Evolutionary conservation across 2,113 vertebrate genomes (phyloP).

Genomic region (Bubo bubo): DNA sequence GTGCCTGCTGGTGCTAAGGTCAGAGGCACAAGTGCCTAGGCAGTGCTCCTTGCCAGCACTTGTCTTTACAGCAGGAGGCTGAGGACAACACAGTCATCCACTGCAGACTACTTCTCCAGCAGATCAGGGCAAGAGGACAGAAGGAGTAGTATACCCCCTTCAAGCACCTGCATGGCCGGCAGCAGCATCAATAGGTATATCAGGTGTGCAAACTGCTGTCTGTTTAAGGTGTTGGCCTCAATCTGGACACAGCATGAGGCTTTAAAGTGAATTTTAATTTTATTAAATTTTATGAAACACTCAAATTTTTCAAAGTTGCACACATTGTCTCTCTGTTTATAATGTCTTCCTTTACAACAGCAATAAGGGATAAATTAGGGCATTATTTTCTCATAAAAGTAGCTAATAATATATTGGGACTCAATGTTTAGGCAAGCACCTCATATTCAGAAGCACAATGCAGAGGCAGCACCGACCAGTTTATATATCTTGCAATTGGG

Average conservation of each 20-base stretch:
- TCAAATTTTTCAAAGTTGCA: not conserved
- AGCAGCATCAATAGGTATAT: not conserved
- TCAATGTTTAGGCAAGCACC: not conserved
- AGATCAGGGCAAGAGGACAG: not conserved
- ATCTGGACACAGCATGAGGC: not conserved
- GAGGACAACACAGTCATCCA: not conserved
- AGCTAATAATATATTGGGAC: not conserved
- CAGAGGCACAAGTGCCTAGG: rapidly evolving
- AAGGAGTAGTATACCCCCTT: not conserved
- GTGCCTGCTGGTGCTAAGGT: not conserved
- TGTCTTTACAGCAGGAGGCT: not conserved
- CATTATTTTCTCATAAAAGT: not conserved
- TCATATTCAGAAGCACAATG: not conserved
- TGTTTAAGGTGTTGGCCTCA: not conserved
- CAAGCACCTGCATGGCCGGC: not conserved
- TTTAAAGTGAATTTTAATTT: not conserved
- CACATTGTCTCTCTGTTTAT: not conserved
- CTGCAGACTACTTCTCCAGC: rapidly evolving
- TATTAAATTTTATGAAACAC: not conserved
- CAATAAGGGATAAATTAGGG: not conserved
- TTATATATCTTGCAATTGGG: not conserved
- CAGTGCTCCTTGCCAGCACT: not conserved
- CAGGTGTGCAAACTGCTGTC: not conserved
- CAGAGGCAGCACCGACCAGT: not conserved
- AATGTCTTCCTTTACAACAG: not conserved